Evolutionary conservation across 2,797 vertebrate species (phyloP).

Genomic region (Sandelia bainsii): DNA sequence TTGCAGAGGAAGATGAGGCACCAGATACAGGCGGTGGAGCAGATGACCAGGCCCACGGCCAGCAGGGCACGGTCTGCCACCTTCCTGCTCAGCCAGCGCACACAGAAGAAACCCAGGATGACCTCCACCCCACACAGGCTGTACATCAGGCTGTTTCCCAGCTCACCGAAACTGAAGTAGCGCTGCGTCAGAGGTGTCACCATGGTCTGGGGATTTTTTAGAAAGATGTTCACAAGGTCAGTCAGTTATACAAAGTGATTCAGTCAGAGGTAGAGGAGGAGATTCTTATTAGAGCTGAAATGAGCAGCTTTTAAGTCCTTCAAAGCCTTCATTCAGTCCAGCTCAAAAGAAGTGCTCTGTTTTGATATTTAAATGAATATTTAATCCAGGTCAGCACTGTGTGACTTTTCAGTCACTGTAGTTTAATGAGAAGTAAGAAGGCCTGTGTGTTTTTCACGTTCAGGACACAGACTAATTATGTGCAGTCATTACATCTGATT

Average conservation of each 20-base stretch:
- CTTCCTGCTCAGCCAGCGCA: conserved; percentile 86
- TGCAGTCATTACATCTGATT: conserved; percentile 20
- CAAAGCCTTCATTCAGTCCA: conserved; percentile 27
- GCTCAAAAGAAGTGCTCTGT: conserved; percentile 40
- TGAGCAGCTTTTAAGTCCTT: conserved; percentile 27
- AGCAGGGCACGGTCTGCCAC: conserved; percentile 86
- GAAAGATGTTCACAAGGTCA: conserved; percentile 36
- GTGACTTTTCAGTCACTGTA: conserved; percentile 10
- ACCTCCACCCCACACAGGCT: conserved; percentile 90
- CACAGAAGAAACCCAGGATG: conserved; percentile 88
- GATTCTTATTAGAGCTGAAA: conserved; percentile 40
- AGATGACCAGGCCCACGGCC: conserved; percentile 85
- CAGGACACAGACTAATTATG: conserved; percentile 14
- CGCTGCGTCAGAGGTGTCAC: conserved; percentile 89
- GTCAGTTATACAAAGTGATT: conserved; percentile 17
- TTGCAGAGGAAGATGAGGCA: conserved; percentile 88
- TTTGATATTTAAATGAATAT: conserved; percentile 46
- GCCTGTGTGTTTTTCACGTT: conserved; percentile 15
- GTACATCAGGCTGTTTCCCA: conserved; percentile 91
- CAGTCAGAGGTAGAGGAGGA: conserved; percentile 10
- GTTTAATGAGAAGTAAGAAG: conserved; percentile 21
- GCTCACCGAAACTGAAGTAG: conserved; percentile 87
- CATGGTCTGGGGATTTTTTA: conserved; percentile 84
- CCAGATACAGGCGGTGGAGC: conserved; percentile 87
- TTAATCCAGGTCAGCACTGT: conserved; percentile 27